Evolutionary conservation across 2,797 vertebrate genomes (phyloP).

Genomic region (Simalia tracyae): DNA sequence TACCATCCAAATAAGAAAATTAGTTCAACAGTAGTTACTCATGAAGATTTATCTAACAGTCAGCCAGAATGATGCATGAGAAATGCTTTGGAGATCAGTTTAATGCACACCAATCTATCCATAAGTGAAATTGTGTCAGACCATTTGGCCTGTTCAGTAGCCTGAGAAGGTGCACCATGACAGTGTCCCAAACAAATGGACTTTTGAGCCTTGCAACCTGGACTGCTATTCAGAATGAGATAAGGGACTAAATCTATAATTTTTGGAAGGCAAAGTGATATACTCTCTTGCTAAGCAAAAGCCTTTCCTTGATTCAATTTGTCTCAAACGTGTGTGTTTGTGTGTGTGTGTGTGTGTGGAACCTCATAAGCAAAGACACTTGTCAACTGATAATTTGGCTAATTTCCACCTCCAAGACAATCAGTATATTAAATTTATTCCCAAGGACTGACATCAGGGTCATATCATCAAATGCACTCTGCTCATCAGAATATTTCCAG

Average conservation of each 20-base stretch:
- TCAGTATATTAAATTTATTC: conserved; percentile 61
- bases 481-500: conserved; percentile 55
- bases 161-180: not conserved
- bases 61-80: not conserved
- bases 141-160: not conserved
- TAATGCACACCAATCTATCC: not conserved
- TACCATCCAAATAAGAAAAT: conserved; percentile 32
- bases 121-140: not conserved
- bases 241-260: not conserved
- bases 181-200: not conserved
- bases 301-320: not conserved
- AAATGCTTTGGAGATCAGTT: not conserved
- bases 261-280: not conserved
- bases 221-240: not conserved
- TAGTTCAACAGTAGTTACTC: not conserved
- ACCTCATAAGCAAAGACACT: conserved; percentile 45
- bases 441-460: conserved; percentile 56
- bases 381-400: conserved; percentile 36
- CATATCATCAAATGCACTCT: conserved; percentile 62
- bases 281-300: not conserved
- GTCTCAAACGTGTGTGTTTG: conserved; percentile 18
- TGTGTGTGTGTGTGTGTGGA: not conserved
- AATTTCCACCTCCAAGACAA: conserved; percentile 52
- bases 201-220: not conserved
- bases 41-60: not conserved